Evolutionary conservation across 2,888 invertebrate genomes (phyloP), one percentile per base, ranked within the genome.

Genomic region (Nowickia ferox): DNA sequence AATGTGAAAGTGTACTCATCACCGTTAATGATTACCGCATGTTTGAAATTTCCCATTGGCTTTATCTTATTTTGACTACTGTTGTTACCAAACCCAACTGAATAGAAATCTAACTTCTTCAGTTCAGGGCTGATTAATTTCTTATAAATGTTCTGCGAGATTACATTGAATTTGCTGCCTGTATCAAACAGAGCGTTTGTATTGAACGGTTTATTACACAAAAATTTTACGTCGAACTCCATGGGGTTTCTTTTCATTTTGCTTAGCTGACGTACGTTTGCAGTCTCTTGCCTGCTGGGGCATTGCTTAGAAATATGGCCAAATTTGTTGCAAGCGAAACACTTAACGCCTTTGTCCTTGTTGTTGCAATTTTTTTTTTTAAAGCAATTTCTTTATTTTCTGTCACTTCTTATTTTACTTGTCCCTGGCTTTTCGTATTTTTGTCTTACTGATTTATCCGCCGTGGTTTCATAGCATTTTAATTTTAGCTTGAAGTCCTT

Each of bases 401-500:
- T 19, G 30, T 42, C 1, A 42, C 15, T 6, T 69, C 42, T 19
- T 38, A n/a, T 38, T 38, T 15, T n/a, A 38, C 30, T 19, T 38
- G 0, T 66, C 9, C 38, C 66, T 11, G 0, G n/a, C 30, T 38
- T 66, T 13, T 11, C 38, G 17, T 17, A n/a, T n/a, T 51, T 53
- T 19, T 55, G 63, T n/a, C 55, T 72, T 4, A 44, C 63, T 72
- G 22, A 15, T 15, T 17, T 22, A 22, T 46, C 46, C 10, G 19
- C 13, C 75, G 78, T 81, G 8, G 6, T 77, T 53, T 81, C 83
- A 13, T 87, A 87, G 22, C 46, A 68, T 69, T 81, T 78, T 2
- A 87, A 38, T 76, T 87, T 87, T 13, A 79, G n/a, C 65, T 87
- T 87, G 48, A 87, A 87, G 9, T 87, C 79, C 10, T 63, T 75